Evolutionary conservation across 2,797 vertebrate genomes (phyloP), one percentile per base, ranked within the genome.

Genomic region (Anomalospiza imberbis): DNA sequence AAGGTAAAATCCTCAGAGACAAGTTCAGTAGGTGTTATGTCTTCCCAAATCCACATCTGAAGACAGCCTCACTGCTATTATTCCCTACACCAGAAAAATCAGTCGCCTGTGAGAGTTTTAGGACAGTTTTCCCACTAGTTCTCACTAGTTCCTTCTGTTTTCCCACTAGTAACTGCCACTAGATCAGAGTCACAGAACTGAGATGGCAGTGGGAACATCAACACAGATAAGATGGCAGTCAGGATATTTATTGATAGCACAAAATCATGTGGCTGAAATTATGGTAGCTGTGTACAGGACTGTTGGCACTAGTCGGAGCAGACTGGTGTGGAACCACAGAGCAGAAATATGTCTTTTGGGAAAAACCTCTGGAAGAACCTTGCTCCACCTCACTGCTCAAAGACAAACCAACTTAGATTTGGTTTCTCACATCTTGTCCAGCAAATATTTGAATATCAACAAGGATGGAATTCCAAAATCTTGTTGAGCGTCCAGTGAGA

Each of bases 341-440:
- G 31, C 17, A 62, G 6, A 68, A 45, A 8, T 25, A 3, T 4
- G 18, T 38, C 1, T 1, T 1, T 7, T n/a, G 3, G 13, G 31
- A 32, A 22, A 13, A 25, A 47, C 3, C 3, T 36, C 31, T 54
- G 12, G 7, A 2, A 53, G 21, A 21, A 9, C 5, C 17, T 70
- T 86, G 3, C 2, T 50, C 13, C 18, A 34, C 6, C 3, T 1
- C 5, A 7, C 17, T 16, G 4, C 9, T 74, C n/a, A 84, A 60
- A 84, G 19, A 1, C 4, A 9, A 65, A 18, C 4, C 9, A 84
- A 5, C 1, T 12, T 42, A 55, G 3, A 12, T 13, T 9, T n/a
- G 2, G 5, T 42, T 78, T 53, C 21, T 71, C 36, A 9, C 17
- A 14, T 22, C n/a, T 61, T 26, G 4, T 22, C 15, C 40, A 17